A percentile compares a stretch with the other conserved stretches of the same genome.
Conservation (phyloP, 2,888 invertebrate species). For the Rapana venosa region DNA sequence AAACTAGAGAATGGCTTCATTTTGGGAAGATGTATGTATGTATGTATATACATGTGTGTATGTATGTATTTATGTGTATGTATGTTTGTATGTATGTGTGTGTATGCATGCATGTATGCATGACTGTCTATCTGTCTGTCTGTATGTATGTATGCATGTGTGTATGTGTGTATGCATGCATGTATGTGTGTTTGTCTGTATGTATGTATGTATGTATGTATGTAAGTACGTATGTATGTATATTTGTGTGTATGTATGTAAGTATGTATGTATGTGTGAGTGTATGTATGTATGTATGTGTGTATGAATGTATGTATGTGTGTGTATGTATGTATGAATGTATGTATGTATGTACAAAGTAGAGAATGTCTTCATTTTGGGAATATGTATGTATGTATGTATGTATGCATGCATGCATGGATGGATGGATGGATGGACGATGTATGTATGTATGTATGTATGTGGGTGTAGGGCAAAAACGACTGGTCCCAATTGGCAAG, state of each 20-base stretch:
- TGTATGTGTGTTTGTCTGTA: constrained; percentile 22
- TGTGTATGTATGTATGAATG: no score
- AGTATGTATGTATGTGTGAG: not conserved
- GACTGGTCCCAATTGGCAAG: no score
- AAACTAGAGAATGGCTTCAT: no score
- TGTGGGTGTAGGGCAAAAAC: no score
- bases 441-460: no score
- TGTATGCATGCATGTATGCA: constrained; percentile 11
- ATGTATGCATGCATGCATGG: no score
- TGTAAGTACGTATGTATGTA: constrained; percentile 6
- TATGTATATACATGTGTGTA: constrained; percentile 11
- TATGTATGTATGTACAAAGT: no score
- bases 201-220: constrained; percentile 22
- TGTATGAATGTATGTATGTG: not conserved
- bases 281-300: constrained; percentile 7
- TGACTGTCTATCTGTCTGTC: no score
- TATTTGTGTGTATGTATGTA: not conserved
- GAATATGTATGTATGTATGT: no score
- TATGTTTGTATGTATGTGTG: constrained; percentile 23
- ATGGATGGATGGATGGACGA: no score
- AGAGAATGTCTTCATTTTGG: no score
- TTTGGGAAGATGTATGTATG: not conserved
- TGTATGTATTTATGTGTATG: constrained; percentile 22
- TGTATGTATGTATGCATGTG: constrained; percentile 21
- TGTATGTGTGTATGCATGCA: not conserved